Percentiles rank a stretch among this genome's conserved stretches.
These are phyloP conservation scores for Aptenodytes patagonicus DNA, from an alignment of 2,113 vertebrate genomes.

Conservation along the genomic window DNA sequence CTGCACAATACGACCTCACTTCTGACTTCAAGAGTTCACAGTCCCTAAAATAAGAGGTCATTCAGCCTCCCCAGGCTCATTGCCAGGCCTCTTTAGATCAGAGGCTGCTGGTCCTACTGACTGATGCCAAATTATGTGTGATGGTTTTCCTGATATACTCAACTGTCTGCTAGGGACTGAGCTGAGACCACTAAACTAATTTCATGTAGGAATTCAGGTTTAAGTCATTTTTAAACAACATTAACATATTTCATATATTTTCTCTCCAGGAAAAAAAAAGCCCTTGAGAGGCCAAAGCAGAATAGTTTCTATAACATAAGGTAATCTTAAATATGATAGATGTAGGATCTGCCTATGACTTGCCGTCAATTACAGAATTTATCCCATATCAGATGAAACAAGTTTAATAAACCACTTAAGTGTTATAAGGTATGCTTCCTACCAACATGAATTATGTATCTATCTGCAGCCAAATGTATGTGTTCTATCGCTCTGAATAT, in stretches of 20 bases:
- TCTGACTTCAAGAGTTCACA: not conserved
- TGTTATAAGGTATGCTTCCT: constrained; percentile 71
- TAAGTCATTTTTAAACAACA: constrained; percentile 66
- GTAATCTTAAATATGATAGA: constrained; percentile 72
- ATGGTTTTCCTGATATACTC: constrained; percentile 24
- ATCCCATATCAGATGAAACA: constrained; percentile 68
- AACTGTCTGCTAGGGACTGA: constrained; percentile 27
- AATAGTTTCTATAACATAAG: constrained; percentile 58
- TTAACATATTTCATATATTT: constrained; percentile 65
- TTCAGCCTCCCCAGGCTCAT: not conserved
- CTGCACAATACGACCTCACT: not conserved
- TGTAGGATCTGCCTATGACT: constrained; percentile 53
- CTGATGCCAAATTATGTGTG: constrained; percentile 3
- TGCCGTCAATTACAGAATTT: constrained; percentile 71
- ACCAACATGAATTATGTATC: constrained; percentile 69
- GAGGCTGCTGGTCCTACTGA: not conserved
- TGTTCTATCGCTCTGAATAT: constrained; percentile 73
- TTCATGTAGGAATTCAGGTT: constrained; percentile 16
- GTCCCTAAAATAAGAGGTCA: constrained; percentile 21
- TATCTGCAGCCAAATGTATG: constrained; percentile 64
- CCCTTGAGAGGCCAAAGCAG: constrained; percentile 45
- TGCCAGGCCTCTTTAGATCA: not conserved
- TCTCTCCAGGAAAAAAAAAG: constrained; percentile 9
- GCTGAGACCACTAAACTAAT: constrained; percentile 41
- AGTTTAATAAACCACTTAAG: constrained; percentile 76